These are phyloP conservation scores for Tachyglossus aculeatus DNA, from an alignment of 2,797 vertebrate species.

Conservation along the genomic window DNA sequence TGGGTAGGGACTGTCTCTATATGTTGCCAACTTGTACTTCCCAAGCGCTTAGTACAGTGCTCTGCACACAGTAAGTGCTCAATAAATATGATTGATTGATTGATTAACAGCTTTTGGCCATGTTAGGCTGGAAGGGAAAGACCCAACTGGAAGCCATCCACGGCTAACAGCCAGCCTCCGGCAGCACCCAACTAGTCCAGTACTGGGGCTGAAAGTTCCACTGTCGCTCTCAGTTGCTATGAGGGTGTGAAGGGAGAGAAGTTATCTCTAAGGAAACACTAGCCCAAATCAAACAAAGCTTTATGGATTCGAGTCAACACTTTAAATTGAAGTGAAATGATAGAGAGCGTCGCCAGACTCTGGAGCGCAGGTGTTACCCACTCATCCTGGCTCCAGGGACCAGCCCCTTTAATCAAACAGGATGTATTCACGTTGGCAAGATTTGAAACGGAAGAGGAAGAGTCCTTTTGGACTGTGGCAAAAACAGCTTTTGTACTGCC, in stretches of 20 bases:
- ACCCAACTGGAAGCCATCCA: too few species aligned
- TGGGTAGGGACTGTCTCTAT: too few species aligned
- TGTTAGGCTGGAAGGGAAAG: too few species aligned
- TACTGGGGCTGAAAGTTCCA: conserved; percentile 4
- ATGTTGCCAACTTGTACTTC: too few species aligned
- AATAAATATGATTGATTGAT: too few species aligned
- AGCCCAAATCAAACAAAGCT: conserved; percentile 9
- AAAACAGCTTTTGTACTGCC: neutral
- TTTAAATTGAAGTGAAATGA: conserved; percentile 10
- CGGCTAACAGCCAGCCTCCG: too few species aligned
- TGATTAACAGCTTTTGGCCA: too few species aligned
- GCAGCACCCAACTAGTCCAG: neutral
- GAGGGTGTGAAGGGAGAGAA: neutral
- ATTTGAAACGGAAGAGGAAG: neutral
- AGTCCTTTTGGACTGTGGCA: too few species aligned
- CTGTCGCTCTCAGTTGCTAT: conserved; percentile 11
- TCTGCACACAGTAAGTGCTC: too few species aligned
- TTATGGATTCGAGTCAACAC: conserved; percentile 12
- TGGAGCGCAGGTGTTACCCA: neutral
- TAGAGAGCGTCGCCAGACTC: neutral
- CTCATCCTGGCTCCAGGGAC: neutral
- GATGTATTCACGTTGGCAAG: neutral
- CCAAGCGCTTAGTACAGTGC: too few species aligned
- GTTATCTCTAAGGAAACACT: conserved; percentile 16
- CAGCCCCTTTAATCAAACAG: neutral